Conservation (phyloP, 1,140 invertebrate species). For the Thaumatotibia leucotreta region DNA sequence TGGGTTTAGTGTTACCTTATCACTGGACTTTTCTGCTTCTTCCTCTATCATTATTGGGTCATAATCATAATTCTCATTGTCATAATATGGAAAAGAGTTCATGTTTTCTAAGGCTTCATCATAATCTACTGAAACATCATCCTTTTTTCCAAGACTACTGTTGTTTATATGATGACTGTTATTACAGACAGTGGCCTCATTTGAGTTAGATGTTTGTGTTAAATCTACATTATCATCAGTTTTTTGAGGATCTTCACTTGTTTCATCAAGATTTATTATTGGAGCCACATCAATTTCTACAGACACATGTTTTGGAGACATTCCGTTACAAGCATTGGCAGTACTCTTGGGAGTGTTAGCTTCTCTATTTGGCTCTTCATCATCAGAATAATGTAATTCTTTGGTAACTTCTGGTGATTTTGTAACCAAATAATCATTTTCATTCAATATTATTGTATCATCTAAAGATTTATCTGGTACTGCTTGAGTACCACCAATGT, state of each 20-base stretch:
- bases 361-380: constrained; percentile 16
- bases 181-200: not conserved
- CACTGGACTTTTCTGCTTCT: not conserved
- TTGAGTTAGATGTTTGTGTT: constrained; percentile 38
- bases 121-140: constrained; percentile 58
- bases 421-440: not conserved
- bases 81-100: not conserved
- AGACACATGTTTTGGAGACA: not conserved
- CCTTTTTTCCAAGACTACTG: constrained; percentile 35
- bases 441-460: constrained; percentile 31
- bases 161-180: constrained; percentile 7
- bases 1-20: constrained; percentile 25
- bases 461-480: constrained; percentile 23
- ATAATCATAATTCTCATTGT: not conserved
- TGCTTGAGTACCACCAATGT: constrained; percentile 19
- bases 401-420: not conserved
- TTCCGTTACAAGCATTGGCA: constrained; percentile 19
- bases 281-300: not conserved
- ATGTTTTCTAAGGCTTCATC: constrained; percentile 38
- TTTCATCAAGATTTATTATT: constrained; percentile 15
- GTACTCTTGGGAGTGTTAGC: constrained; percentile 20
- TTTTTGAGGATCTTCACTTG: constrained; percentile 18
- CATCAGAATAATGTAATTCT: constrained; percentile 3
- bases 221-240: constrained; percentile 37
- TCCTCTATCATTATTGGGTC: not conserved